Base-by-base conservation (phyloP, 92 coral and sea anemone species). In the Galaxea fascicularis region DNA sequence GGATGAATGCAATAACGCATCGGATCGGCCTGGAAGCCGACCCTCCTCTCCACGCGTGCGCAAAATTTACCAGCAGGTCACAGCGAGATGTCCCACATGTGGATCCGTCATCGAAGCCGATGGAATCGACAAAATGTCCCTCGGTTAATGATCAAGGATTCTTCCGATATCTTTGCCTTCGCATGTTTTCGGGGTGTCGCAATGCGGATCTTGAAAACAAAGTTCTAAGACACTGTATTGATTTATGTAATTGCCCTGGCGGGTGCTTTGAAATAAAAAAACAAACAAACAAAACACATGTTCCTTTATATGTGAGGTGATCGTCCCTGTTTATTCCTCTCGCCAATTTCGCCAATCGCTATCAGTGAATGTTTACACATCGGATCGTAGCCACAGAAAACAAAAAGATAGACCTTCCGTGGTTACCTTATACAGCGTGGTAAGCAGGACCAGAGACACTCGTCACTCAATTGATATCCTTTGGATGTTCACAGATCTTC, bases 1-100 rank as follows among this genome's bases (percentile, higher is more conserved):
- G 95, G 92, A 86, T 56, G 87, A 87, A 26, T 64, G 87, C 78
- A 82, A 65, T 27, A 77, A 47, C 47, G 49, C 29, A 14, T 45
- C 67, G 30, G 82, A 85, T 53, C 88, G 73, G 0, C 56, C 71
- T 17, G 56, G 62, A 15, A 54, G 74, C 26, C 79, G 91, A 66
- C 94, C 92, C 0, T 87, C 92, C 24, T 87, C 95, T 73, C 95
- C 95, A 31, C 94, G 95, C 79, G 62, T 84, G 76, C 87, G 90
- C 4, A 92, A 82, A 65, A 84, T 84, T 24, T 65, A 89, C 18
- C 51, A 88, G 15, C 76, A 79, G 11, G 78, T 62, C 46, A 87
- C 84, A 25, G 82, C 95, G 14, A 85, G 93, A 71, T 94, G 98
- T 64, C 98, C 98, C 22, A 94, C 98, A 0, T 94, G 98, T 68